Conservation (phyloP, 2,113 vertebrate species). For the Xenopus borealis region DNA sequence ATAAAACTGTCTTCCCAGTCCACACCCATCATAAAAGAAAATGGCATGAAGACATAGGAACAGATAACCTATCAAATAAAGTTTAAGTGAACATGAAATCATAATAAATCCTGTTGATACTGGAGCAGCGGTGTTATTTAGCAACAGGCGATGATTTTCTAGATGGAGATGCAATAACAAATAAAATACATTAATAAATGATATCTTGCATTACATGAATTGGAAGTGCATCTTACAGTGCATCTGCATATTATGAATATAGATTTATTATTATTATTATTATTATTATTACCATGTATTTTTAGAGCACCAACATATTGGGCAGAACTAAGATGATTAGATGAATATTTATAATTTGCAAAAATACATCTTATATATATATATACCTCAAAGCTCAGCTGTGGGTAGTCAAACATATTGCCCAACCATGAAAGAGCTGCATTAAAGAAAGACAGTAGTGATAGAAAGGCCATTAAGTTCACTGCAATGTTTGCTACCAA, state of each 20-base stretch:
- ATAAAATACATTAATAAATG: too few species aligned
- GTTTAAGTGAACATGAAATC: background rate
- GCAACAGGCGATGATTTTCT: too few species aligned
- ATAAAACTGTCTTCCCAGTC: slow-evolving; percentile 86
- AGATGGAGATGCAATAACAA: too few species aligned
- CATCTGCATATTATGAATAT: too few species aligned
- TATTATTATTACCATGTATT: too few species aligned
- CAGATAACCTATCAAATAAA: slow-evolving; percentile 71
- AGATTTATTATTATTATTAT: too few species aligned
- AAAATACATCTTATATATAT: background rate
- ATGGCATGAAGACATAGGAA: slow-evolving; percentile 83
- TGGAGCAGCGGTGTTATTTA: too few species aligned
- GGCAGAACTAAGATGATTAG: too few species aligned
- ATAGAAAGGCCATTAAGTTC: slow-evolving; percentile 78
- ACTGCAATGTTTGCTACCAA: slow-evolving; percentile 71
- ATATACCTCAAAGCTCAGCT: slow-evolving; percentile 82
- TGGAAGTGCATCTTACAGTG: too few species aligned
- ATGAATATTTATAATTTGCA: background rate
- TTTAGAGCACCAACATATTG: too few species aligned
- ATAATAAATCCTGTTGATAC: too few species aligned
- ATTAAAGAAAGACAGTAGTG: slow-evolving; percentile 76
- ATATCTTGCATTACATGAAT: too few species aligned
- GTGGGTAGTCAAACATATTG: slow-evolving; percentile 74
- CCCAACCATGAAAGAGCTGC: slow-evolving; percentile 78
- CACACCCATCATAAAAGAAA: slow-evolving; percentile 87